Conservation (phyloP, 2,888 invertebrate genomes). For the Criorhina ranunculi region DNA sequence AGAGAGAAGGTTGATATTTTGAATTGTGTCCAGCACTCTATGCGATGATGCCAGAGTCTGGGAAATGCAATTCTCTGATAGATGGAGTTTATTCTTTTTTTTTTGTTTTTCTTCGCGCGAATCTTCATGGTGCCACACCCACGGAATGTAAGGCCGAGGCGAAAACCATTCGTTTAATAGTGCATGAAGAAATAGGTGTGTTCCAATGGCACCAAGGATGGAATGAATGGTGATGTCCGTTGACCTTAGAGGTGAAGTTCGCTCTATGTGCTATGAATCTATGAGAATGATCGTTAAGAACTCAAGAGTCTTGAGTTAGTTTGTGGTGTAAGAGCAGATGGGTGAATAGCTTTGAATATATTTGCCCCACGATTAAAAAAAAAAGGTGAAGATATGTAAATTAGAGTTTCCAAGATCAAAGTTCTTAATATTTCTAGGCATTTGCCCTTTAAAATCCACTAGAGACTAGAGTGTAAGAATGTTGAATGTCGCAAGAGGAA, state of each 20-base stretch:
- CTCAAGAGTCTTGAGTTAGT: not conserved
- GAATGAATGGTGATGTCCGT: conserved; percentile 63
- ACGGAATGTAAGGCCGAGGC: conserved; percentile 48
- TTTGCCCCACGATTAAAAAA: no score
- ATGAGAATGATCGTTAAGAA: conserved; percentile 25
- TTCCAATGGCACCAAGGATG: conserved; percentile 39
- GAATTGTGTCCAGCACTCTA: conserved; percentile 35
- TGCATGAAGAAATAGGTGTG: conserved; percentile 72
- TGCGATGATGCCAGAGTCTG: conserved; percentile 10
- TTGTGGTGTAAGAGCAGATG: not conserved
- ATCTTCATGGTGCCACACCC: conserved; percentile 66
- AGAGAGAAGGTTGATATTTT: conserved; percentile 35
- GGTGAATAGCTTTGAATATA: no score
- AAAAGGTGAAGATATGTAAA: no score
- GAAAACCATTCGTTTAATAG: conserved; percentile 70
- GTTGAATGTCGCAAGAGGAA: no score
- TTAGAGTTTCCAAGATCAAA: no score
- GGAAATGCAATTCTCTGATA: conserved; percentile 31
- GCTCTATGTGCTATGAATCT: conserved; percentile 37
- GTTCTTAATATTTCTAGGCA: no score
- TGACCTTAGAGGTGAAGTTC: conserved; percentile 66
- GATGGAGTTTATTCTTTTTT: conserved; percentile 34
- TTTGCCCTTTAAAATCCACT: no score
- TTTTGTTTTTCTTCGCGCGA: conserved; percentile 20
- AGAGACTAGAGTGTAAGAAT: no score